Evolutionary conservation across 2,113 vertebrate species (phyloP), one percentile per base, ranked within the genome.

Genomic region (Elachura formosa): DNA sequence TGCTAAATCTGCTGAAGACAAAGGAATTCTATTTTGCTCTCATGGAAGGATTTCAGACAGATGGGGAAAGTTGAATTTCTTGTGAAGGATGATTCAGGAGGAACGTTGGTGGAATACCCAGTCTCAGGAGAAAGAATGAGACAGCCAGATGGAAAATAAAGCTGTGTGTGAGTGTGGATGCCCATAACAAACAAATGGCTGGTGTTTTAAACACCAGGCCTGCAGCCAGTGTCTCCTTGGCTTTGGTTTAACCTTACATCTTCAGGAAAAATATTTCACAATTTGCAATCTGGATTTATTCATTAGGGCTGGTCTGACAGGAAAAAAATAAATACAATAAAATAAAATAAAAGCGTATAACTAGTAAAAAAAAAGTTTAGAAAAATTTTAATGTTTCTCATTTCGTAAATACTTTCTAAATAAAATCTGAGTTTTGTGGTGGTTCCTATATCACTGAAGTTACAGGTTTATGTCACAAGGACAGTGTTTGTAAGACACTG

Each of bases 241-340:
- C n/a, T 74, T 54, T 34, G 29, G 49, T 34, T 58, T 62, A 40
- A 7, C 31, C 56, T 80, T 29, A 54, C 0, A 0, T 61, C 49
- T 77, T 83, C 31, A 74, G 75, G 62, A 48, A 85, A 83, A 93
- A 28, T 48, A 52, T 23, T 87, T 92, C 56, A 48, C 85, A 10
- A 15, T 84, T 89, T 75, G 11, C 28, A 55, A 2, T 38, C 33
- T 77, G 59, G 46, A 54, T 73, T 64, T 88, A n/a, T 62, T 89
- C 10, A 5, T 74, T 49, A 67, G 43, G 64, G 34, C 15, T 89
- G 48, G 8, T 49, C 58, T 66, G 36, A 55, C n/a, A 55, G 36
- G 62, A 87, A 4, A 52, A 21, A 52, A 49, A 4, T 55, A 69
- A 36, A 40, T 16, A 75, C 20, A 84, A 72, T 14, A 55, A 16